Percentiles rank a stretch among this genome's conserved stretches.
Evolutionary conservation across 2,888 invertebrate genomes (phyloP).

Genomic region (Tenthredo scrophulariae): DNA sequence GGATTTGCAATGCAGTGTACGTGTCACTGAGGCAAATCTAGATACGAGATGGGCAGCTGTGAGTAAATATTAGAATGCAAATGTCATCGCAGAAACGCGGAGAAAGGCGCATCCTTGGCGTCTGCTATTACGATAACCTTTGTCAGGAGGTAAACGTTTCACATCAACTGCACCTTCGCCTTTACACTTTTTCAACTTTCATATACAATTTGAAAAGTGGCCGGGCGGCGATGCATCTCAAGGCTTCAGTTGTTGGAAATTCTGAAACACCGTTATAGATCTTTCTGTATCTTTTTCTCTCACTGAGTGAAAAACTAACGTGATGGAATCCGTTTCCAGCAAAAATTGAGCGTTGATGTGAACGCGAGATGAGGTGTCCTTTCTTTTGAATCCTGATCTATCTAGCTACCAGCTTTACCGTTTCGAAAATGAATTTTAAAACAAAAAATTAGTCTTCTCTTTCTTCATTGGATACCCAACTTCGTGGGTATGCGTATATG

Average conservation of each 20-base stretch:
- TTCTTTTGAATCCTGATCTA: background rate
- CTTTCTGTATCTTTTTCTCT: background rate
- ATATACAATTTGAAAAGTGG: background rate
- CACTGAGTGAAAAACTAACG: background rate
- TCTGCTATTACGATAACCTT: conserved; percentile 37
- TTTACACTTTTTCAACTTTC: background rate
- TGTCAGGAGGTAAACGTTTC: conserved; percentile 34
- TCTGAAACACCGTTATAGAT: background rate
- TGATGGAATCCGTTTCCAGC: background rate
- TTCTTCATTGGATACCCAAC: background rate
- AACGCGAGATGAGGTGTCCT: background rate
- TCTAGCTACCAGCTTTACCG: background rate
- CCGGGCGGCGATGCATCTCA: background rate
- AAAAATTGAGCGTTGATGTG: background rate
- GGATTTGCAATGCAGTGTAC: background rate
- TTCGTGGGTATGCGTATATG: background rate
- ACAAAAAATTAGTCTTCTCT: background rate
- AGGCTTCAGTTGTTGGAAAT: background rate
- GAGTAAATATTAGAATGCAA: conserved; percentile 40
- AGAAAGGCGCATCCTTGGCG: conserved; percentile 51
- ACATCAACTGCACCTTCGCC: conserved; percentile 14
- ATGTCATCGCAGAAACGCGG: conserved; percentile 31
- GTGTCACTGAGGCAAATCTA: background rate
- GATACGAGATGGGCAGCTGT: background rate
- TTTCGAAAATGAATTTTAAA: background rate